Evolutionary conservation across 2,888 invertebrate genomes (phyloP).

Genomic region (Venustoraphidia nigricollis): DNA sequence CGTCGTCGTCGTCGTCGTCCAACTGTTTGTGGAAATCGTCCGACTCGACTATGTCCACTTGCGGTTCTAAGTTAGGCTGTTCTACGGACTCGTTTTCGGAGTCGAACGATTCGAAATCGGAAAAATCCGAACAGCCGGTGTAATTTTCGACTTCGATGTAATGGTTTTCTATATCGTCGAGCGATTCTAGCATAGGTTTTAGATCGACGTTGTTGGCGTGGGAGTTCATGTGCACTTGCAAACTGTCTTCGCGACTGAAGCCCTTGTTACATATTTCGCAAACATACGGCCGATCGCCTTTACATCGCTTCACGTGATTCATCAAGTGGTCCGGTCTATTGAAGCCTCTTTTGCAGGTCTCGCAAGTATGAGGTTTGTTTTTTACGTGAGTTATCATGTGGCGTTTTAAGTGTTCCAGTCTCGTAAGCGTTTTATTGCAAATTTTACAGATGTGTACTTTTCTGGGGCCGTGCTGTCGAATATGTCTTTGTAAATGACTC

Average conservation of each 20-base stretch:
- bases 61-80: conserved; percentile 1
- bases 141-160: conserved; percentile 4
- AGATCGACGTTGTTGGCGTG: neutral
- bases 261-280: conserved; percentile 5
- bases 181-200: conserved; percentile 3
- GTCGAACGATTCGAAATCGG: no score
- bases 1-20: neutral
- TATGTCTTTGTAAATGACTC: neutral
- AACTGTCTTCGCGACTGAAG: conserved; percentile 3
- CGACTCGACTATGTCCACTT: neutral
- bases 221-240: conserved; percentile 2
- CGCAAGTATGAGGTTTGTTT: conserved; percentile 3
- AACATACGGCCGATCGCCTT: conserved; percentile 1
- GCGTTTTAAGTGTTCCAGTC: conserved; percentile 3
- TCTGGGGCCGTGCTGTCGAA: neutral
- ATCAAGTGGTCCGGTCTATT: conserved; percentile 3
- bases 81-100: neutral
- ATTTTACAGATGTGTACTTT: conserved; percentile 6
- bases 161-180: conserved; percentile 3
- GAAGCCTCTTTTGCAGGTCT: conserved; percentile 4
- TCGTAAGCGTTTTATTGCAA: conserved; percentile 3
- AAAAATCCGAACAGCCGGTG: neutral
- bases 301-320: conserved; percentile 2
- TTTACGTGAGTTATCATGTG: conserved; percentile 6
- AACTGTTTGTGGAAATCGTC: neutral